phyloP scores from a whole-genome alignment of 2,888 invertebrate species.

The Lycophotia porphyrea region DNA sequence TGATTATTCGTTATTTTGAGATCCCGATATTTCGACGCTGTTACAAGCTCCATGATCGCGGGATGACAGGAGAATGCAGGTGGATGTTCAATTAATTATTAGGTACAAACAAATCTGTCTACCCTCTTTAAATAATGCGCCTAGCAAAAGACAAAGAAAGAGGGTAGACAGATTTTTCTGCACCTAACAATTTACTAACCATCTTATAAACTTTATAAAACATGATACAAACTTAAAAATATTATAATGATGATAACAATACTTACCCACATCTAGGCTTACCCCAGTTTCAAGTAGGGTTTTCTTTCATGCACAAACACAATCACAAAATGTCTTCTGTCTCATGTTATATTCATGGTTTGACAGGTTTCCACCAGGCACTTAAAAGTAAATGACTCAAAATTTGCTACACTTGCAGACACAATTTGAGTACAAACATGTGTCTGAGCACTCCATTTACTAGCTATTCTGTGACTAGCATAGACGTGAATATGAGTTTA shows the following conservation, averaged over 20 bases:
- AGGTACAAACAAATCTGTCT: too few relatives aligned
- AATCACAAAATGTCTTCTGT: constrained; percentile 44
- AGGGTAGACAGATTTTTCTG: too few relatives aligned
- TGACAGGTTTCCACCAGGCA: constrained; percentile 20
- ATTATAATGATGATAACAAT: constrained; percentile 21
- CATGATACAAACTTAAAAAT: neutral
- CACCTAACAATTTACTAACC: too few relatives aligned
- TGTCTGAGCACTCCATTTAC: neutral
- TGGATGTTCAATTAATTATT: too few relatives aligned
- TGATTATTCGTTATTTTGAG: too few relatives aligned
- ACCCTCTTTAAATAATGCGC: too few relatives aligned
- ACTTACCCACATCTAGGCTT: constrained; percentile 66
- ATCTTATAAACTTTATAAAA: neutral
- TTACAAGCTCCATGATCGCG: too few relatives aligned
- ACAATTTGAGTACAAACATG: neutral
- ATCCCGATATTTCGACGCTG: too few relatives aligned
- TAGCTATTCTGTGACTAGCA: neutral
- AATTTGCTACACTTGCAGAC: neutral
- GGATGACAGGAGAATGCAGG: too few relatives aligned
- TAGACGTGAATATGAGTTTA: neutral
- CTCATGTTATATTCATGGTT: constrained; percentile 66
- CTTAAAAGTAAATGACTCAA: neutral
- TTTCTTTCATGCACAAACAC: constrained; percentile 50
- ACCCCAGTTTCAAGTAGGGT: constrained; percentile 76
- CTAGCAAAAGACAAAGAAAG: too few relatives aligned